Base-by-base conservation (phyloP, 2,113 vertebrate species). In the Passer domesticus region DNA sequence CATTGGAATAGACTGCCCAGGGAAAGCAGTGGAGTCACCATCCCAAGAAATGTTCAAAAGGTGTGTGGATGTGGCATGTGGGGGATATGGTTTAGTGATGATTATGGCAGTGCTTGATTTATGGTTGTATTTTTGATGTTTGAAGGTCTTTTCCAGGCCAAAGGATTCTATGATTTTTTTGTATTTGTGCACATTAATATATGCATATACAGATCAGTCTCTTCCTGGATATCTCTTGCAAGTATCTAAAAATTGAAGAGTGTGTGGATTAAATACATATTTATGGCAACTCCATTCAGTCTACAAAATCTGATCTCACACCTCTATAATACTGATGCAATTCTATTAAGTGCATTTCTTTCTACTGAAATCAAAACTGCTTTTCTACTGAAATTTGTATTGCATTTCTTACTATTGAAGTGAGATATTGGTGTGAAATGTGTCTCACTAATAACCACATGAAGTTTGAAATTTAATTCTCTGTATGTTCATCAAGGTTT, bases 391-490 rank as follows among this genome's bases (percentile, higher is more conserved):
- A 53, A 53, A 69, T 33, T 39, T 28, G 23, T 60, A 15, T 53
- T 87, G 33, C 33, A 46, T 78, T 60, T 78, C 18, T 69, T 21
- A 46, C 28, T 49, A 9, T 7, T 85, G 67, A 92, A 87, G 35
- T 83, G 44, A 76, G 49, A 49, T 87, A 50, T 1, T 82, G 30
- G 9, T 73, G 35, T 93, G 53, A 87, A 28, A 41, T 84, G 6
- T 72, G 39, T 66, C 70, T 80, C 3, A 2, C 19, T 69, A 92
- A 83, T 80, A 66, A 53, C 28, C 28, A 37, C n/a, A 59, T 46
- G 25, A 90, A 66, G 30, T 88, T 56, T 94, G 69, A 69, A 91
- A 92, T 83, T 44, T 90, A 59, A 58, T 90, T 85, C 18, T 86
- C 0, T 24, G 2, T 66, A 10, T 37, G 12, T 85, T 68, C 75